Evolutionary conservation across 2,888 invertebrate genomes (phyloP).

Genomic region (Parascotia fuliginaria): DNA sequence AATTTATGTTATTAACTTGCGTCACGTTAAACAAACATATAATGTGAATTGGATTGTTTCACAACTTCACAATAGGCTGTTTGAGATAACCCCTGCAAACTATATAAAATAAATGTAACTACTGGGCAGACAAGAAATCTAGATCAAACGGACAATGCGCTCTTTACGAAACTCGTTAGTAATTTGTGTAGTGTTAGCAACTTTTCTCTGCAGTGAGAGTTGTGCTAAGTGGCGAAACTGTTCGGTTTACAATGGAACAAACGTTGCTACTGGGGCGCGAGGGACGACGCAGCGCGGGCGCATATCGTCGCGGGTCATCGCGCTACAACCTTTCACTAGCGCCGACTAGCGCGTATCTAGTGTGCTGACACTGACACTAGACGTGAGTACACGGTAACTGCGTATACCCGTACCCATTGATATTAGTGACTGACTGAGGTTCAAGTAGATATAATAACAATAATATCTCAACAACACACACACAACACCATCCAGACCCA

Average conservation of each 20-base stretch:
- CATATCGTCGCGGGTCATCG: slow-evolving; percentile 67
- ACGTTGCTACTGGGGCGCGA: slow-evolving; percentile 48
- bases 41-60: slow-evolving; percentile 21
- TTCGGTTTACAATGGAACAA: slow-evolving; percentile 63
- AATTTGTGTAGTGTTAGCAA: slow-evolving; percentile 72
- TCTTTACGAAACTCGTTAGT: slow-evolving; percentile 77
- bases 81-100: slow-evolving; percentile 53
- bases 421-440: no score
- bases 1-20: slow-evolving; percentile 6
- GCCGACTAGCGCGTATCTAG: not conserved
- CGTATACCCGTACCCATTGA: no score
- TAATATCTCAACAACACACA: no score
- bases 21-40: slow-evolving; percentile 11
- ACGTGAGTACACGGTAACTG: no score
- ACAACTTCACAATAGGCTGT: slow-evolving; percentile 53
- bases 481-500: no score
- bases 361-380: no score
- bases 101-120: slow-evolving; percentile 54
- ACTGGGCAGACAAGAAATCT: slow-evolving; percentile 69
- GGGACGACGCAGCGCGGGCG: slow-evolving; percentile 39
- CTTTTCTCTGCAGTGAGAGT: slow-evolving; percentile 77
- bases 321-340: slow-evolving; percentile 71
- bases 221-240: slow-evolving; percentile 78
- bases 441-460: no score
- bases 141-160: slow-evolving; percentile 78